Evolutionary conservation across 2,113 vertebrate species (phyloP).

Genomic region (Pteronura brasiliensis): DNA sequence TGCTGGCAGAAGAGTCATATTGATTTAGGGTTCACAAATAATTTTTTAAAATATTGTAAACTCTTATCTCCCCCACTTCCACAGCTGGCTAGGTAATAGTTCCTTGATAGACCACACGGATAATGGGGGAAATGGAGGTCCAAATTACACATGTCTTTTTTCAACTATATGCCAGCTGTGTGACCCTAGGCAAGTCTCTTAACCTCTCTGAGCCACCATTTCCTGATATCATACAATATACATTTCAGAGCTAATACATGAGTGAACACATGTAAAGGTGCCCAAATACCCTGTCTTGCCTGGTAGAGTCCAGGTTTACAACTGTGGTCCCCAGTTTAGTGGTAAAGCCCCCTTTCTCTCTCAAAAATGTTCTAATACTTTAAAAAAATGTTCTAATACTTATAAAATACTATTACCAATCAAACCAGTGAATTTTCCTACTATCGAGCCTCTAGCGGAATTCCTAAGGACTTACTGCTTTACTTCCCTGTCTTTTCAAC

Average conservation of each 20-base stretch:
- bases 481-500: neutral
- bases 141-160: neutral
- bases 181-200: neutral
- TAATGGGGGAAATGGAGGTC: neutral
- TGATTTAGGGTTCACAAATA: neutral
- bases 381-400: neutral
- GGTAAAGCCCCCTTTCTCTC: neutral
- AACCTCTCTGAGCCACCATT: neutral
- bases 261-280: neutral
- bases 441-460: neutral
- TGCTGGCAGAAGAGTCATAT: neutral
- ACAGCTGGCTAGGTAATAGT: neutral
- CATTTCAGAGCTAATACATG: neutral
- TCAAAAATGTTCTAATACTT: neutral
- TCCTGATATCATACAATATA: neutral
- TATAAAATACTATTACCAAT: neutral
- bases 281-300: neutral
- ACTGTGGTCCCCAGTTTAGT: neutral
- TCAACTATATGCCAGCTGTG: neutral
- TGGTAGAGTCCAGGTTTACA: neutral
- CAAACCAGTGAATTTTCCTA: neutral
- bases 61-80: neutral
- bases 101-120: neutral
- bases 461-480: neutral
- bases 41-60: slow-evolving; percentile 36